Evolutionary conservation across 2,888 invertebrate species (phyloP).

Genomic region (Polylopha cassiicola): DNA sequence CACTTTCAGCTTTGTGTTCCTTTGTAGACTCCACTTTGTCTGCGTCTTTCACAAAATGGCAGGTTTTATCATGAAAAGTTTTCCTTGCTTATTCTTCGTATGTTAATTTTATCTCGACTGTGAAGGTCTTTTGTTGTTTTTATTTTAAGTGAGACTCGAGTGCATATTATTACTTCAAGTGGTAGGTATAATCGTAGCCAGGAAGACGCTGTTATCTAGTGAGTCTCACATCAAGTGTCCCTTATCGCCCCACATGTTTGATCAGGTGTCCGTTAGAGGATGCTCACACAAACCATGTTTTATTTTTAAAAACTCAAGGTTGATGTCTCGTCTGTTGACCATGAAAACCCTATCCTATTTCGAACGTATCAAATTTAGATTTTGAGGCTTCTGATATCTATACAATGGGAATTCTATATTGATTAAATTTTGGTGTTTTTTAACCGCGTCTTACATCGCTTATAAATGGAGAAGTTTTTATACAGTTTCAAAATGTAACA

Average conservation of each 20-base stretch:
- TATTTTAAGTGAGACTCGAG: conserved; percentile 20
- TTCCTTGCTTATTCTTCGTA: conserved; percentile 23
- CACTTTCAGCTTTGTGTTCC: conserved; percentile 40
- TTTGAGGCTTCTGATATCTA: conserved; percentile 37
- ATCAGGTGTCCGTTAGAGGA: conserved; percentile 64
- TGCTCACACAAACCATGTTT: conserved; percentile 51
- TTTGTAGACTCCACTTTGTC: conserved; percentile 37
- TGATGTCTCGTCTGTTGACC: conserved; percentile 50
- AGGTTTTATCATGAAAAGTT: conserved; percentile 31
- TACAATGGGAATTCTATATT: background rate
- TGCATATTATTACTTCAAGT: conserved; percentile 39
- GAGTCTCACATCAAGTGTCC: conserved; percentile 69
- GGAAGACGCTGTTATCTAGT: conserved; percentile 62
- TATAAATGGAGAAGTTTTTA: too few relatives aligned
- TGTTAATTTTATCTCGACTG: conserved; percentile 29
- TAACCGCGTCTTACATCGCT: too few relatives aligned
- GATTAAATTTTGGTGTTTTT: too few relatives aligned
- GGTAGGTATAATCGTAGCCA: conserved; percentile 42
- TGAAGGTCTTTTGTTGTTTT: conserved; percentile 8
- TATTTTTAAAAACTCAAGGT: conserved; percentile 52
- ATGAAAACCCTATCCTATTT: conserved; percentile 46
- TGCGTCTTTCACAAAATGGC: conserved; percentile 34
- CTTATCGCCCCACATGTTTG: conserved; percentile 72
- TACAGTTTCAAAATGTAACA: too few relatives aligned
- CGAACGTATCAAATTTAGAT: conserved; percentile 43